These are phyloP conservation scores for Peromyscus aztecus DNA, from an alignment of 2,797 vertebrate species.

Conservation along the genomic window DNA sequence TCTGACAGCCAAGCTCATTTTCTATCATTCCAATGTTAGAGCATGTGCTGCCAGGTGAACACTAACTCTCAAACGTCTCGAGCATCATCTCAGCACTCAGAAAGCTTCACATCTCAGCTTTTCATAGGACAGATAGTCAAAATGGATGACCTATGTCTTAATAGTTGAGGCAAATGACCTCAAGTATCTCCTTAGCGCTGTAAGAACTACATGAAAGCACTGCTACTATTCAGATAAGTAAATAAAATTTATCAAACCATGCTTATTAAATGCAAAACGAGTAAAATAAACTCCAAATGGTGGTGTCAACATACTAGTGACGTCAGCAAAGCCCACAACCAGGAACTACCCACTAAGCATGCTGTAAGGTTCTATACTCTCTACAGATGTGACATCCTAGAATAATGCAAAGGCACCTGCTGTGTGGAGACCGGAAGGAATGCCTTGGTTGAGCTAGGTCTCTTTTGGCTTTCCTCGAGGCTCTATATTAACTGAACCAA, in stretches of 20 bases:
- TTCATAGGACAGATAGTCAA: background rate
- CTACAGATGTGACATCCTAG: constrained; percentile 37
- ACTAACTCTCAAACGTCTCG: background rate
- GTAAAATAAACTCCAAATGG: constrained; percentile 22
- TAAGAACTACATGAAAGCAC: constrained; percentile 42
- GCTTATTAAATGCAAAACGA: constrained; percentile 48
- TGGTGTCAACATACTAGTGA: constrained; percentile 17
- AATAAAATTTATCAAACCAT: constrained; percentile 50
- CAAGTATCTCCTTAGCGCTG: background rate
- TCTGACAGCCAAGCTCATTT: background rate
- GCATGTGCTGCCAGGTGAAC: background rate
- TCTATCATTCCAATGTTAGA: background rate
- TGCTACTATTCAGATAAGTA: background rate
- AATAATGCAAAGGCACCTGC: constrained; percentile 54
- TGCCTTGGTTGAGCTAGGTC: background rate
- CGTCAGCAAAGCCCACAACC: constrained; percentile 42
- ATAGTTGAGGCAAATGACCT: constrained; percentile 39
- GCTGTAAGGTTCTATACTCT: background rate
- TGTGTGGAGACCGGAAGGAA: constrained; percentile 19
- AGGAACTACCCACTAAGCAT: constrained; percentile 62
- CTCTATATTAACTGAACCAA: constrained; percentile 45
- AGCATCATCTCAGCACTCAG: background rate
- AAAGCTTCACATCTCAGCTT: background rate
- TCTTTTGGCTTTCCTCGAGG: constrained; percentile 21
- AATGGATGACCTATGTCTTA: constrained; percentile 15